Percentiles rank a stretch among this genome's conserved stretches.
Evolutionary conservation across 2,888 invertebrate species (phyloP).

Genomic region (Harmothoe impar): DNA sequence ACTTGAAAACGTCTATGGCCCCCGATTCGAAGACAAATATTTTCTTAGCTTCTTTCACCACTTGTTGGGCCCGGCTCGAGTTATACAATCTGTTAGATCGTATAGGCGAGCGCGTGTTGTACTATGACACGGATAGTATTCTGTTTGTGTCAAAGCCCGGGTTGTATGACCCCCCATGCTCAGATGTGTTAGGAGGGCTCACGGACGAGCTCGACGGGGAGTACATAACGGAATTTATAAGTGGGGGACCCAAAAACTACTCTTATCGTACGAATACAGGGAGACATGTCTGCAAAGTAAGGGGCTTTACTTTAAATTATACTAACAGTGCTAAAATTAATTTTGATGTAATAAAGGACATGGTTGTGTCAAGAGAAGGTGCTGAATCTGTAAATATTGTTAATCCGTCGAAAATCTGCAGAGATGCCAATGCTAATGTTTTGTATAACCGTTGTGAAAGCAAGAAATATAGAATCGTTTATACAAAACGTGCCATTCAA

Average conservation of each 20-base stretch:
- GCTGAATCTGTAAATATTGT: no score
- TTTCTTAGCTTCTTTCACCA: no score
- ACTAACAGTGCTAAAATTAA: not conserved
- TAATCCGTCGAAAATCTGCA: constrained; percentile 31
- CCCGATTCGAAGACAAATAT: no score
- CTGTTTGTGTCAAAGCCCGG: no score
- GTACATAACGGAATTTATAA: not conserved
- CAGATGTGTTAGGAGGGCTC: not conserved
- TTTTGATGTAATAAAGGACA: constrained; percentile 9
- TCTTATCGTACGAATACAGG: not conserved
- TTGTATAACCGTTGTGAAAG: not conserved
- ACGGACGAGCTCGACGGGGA: constrained; percentile 1
- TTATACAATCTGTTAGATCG: no score
- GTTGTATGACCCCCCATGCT: no score
- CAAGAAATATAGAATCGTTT: not conserved
- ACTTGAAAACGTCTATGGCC: no score
- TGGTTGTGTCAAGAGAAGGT: not conserved
- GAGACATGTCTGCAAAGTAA: not conserved
- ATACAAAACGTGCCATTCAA: not conserved
- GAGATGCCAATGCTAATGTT: not conserved
- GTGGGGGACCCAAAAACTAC: constrained; percentile 19
- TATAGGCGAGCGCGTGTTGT: no score
- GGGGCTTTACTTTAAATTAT: constrained; percentile 32
- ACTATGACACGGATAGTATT: no score
- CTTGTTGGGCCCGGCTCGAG: no score